phyloP scores from a whole-genome alignment of 2,797 vertebrate species.

The Bothrops alternatus region DNA sequence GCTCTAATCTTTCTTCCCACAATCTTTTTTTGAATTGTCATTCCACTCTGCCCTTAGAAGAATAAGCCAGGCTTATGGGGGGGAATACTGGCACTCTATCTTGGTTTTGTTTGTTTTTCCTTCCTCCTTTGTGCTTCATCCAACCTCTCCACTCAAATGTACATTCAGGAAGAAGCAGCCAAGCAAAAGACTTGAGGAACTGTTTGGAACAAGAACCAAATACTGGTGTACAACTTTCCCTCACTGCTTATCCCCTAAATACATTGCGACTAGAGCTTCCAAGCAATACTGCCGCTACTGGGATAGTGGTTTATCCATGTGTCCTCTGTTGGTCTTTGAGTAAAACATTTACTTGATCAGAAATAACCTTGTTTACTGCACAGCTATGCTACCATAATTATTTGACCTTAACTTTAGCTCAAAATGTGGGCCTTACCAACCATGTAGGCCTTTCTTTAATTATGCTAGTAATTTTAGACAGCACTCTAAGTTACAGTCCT shows the following conservation, averaged over 20 bases:
- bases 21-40: neutral
- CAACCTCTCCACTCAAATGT: neutral
- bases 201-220: neutral
- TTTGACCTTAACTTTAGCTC: slow-evolving; percentile 35
- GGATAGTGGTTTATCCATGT: neutral
- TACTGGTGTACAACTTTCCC: neutral
- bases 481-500: neutral
- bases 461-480: slow-evolving; percentile 24
- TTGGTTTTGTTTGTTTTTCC: neutral
- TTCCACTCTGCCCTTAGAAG: neutral
- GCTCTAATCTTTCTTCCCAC: neutral
- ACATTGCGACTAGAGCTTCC: neutral
- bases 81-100: neutral
- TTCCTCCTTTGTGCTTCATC: neutral
- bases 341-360: slow-evolving; percentile 24
- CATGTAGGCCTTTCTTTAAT: slow-evolving; percentile 37
- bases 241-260: neutral
- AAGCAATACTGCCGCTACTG: no score
- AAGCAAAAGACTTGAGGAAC: neutral
- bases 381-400: slow-evolving; percentile 21
- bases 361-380: slow-evolving; percentile 49
- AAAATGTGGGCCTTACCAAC: slow-evolving; percentile 17
- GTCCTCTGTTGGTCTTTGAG: slow-evolving; percentile 13
- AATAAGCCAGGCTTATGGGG: neutral
- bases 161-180: neutral